phyloP scores from a whole-genome alignment of 2,888 invertebrate species.

The Cylindroiulus punctatus region DNA sequence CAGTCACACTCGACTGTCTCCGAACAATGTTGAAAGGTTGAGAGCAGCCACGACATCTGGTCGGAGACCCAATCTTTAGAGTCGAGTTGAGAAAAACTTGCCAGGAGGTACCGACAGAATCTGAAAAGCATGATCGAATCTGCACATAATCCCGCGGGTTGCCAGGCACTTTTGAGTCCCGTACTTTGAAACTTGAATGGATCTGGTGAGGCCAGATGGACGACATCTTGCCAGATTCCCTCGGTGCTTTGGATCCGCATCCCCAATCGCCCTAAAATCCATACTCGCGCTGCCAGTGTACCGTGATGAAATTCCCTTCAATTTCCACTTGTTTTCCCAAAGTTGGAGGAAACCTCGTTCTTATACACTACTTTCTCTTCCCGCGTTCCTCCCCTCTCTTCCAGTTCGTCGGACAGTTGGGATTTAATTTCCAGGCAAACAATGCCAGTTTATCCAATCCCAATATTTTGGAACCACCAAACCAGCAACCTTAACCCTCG shows the following conservation, averaged over 20 bases:
- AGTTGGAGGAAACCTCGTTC: neutral
- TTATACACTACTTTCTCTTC: neutral
- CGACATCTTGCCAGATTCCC: constrained; percentile 41
- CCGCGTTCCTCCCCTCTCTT: neutral
- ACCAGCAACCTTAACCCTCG: neutral
- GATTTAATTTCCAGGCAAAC: neutral
- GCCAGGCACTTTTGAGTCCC: neutral
- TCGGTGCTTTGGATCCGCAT: constrained; percentile 44
- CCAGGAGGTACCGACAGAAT: neutral
- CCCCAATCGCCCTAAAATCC: neutral
- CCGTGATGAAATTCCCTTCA: constrained; percentile 39
- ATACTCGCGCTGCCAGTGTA: constrained; percentile 1
- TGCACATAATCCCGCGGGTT: neutral
- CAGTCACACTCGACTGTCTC: no score
- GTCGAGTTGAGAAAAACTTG: neutral
- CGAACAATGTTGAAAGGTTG: neutral
- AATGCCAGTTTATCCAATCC: neutral
- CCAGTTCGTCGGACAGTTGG: neutral
- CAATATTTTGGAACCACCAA: neutral
- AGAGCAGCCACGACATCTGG: neutral
- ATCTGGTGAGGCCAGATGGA: neutral
- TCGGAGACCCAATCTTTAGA: neutral
- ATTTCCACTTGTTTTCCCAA: constrained; percentile 32
- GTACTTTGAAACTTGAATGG: neutral
- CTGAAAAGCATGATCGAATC: neutral